Percentiles rank a stretch among this genome's conserved stretches.
phyloP scores from a whole-genome alignment of 2,797 vertebrate genomes.

The Coregonus sp. region DNA sequence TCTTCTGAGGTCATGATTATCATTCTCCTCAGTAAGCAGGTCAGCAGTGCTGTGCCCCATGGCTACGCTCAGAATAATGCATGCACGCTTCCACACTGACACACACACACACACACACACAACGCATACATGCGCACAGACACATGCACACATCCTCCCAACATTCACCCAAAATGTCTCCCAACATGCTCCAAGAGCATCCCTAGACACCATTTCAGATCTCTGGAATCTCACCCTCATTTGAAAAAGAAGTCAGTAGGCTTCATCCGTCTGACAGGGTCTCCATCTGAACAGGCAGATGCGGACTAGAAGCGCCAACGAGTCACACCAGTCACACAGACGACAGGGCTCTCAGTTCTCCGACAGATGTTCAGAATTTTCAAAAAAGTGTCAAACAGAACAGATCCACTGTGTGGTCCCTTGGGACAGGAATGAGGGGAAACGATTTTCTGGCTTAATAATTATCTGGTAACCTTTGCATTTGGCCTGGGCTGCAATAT shows the following conservation, averaged over 20 bases:
- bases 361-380: slow-evolving; percentile 31
- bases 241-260: not conserved
- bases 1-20: slow-evolving; percentile 59
- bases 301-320: slow-evolving; percentile 27
- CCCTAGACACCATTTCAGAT: slow-evolving; percentile 23
- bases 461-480: not conserved
- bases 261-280: slow-evolving; percentile 10
- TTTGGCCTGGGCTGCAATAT: slow-evolving; percentile 3
- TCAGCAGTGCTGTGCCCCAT: slow-evolving; percentile 62
- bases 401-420: slow-evolving; percentile 24
- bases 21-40: slow-evolving; percentile 68
- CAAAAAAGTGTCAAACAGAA: not conserved
- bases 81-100: slow-evolving; percentile 47
- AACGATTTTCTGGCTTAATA: slow-evolving; percentile 2
- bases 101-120: slow-evolving; percentile 3
- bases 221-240: slow-evolving; percentile 13
- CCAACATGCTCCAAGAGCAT: not conserved
- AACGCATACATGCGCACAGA: not conserved
- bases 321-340: slow-evolving; percentile 29
- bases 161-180: slow-evolving; percentile 25
- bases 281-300: slow-evolving; percentile 10
- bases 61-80: slow-evolving; percentile 51
- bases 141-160: slow-evolving; percentile 20
- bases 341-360: slow-evolving; percentile 16
- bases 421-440: slow-evolving; percentile 33